Percentiles rank a stretch among this genome's conserved stretches.
phyloP scores from a whole-genome alignment of 2,888 invertebrate species.

The Invenusta paracnida region DNA sequence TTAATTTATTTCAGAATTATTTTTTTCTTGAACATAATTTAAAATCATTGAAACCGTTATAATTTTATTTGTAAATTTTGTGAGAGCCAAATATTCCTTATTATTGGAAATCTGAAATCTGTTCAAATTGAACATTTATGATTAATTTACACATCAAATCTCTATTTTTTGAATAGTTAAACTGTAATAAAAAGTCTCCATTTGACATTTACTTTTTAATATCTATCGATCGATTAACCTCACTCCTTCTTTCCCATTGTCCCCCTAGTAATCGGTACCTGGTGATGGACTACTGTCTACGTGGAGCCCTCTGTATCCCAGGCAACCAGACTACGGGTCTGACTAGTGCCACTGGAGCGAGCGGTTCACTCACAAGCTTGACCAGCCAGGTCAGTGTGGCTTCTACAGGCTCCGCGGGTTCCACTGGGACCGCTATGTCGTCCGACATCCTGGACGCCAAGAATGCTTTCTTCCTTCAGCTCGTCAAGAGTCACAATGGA shows the following conservation, averaged over 20 bases:
- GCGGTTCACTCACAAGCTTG: not conserved
- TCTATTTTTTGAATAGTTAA: too few species aligned
- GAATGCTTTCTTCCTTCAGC: not conserved
- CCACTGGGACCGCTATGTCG: not conserved
- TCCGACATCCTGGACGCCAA: not conserved
- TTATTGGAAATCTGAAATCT: too few species aligned
- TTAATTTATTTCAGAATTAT: too few species aligned
- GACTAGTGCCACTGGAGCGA: not conserved
- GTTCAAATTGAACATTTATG: too few species aligned
- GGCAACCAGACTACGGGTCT: not conserved
- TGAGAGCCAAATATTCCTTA: too few species aligned
- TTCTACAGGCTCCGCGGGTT: not conserved
- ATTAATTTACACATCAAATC: too few species aligned
- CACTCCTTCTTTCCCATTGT: not conserved
- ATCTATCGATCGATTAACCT: too few species aligned
- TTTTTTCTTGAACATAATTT: too few species aligned
- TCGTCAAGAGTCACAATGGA: conserved; percentile 9
- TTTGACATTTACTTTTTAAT: too few species aligned
- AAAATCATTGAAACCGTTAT: too few species aligned
- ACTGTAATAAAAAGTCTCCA: too few species aligned
- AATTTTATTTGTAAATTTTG: too few species aligned
- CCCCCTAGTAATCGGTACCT: conserved; percentile 2
- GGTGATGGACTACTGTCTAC: not conserved
- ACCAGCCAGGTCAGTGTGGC: not conserved
- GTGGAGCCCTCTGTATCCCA: not conserved